phyloP scores from a whole-genome alignment of 2,113 vertebrate genomes.

The Pampusana beccarii region DNA sequence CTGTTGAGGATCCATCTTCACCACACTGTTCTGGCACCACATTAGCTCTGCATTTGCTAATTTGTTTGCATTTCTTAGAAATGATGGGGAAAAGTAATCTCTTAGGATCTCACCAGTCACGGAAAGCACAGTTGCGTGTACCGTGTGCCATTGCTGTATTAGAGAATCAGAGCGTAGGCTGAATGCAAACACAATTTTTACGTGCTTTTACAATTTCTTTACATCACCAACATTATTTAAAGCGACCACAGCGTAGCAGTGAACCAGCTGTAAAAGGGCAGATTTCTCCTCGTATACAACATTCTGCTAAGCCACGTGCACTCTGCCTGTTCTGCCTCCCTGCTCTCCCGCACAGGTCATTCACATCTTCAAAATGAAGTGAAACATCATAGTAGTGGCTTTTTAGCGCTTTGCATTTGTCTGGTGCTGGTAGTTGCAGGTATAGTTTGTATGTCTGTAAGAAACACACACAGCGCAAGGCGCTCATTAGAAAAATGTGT shows the following conservation, averaged over 20 bases:
- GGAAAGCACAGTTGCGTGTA: neutral
- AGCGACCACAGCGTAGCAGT: neutral
- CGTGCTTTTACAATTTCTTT: neutral
- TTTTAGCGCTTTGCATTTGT: neutral
- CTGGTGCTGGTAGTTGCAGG: neutral
- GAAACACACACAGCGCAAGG: neutral
- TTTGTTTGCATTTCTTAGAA: conserved; percentile 40
- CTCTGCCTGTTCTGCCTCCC: neutral
- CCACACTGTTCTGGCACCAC: neutral
- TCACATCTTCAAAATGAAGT: neutral
- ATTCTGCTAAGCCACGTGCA: neutral
- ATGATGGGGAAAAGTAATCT: neutral
- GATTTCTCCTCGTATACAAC: neutral
- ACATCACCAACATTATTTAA: neutral
- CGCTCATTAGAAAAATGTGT: neutral
- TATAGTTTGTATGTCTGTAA: neutral
- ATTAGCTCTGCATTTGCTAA: conserved; percentile 49
- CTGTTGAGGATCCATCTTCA: neutral
- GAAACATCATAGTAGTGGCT: neutral
- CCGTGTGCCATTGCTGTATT: neutral
- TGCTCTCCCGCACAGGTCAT: neutral
- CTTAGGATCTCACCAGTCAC: neutral
- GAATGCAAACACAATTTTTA: neutral
- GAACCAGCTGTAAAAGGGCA: neutral
- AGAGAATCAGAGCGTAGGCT: neutral